A percentile compares a stretch with the other conserved stretches of the same genome.
phyloP scores from a whole-genome alignment of 2,888 invertebrate species.

The Eupeodes latifasciatus region DNA sequence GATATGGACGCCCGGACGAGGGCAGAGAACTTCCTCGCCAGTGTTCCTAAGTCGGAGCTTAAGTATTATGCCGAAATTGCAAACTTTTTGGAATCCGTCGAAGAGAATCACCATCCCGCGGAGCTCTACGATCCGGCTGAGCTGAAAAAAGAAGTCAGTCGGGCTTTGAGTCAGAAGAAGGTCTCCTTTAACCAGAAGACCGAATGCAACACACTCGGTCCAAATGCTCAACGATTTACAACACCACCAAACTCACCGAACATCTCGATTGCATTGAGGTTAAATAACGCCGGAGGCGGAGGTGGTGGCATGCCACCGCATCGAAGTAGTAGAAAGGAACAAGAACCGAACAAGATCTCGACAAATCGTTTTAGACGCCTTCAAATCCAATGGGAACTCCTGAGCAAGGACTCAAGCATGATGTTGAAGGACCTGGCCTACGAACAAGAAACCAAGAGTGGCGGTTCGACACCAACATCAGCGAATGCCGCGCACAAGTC shows the following conservation, averaged over 20 bases:
- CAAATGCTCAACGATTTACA: conserved; percentile 82
- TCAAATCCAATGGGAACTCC: conserved; percentile 84
- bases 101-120: conserved; percentile 79
- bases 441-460: conserved; percentile 83
- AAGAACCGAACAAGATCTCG: conserved; percentile 83
- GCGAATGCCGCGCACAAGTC: conserved; percentile 81
- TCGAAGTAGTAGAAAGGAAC: conserved; percentile 77
- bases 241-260: conserved; percentile 91
- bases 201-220: conserved; percentile 62
- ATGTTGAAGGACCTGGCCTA: conserved; percentile 82
- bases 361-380: conserved; percentile 84
- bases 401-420: conserved; percentile 84
- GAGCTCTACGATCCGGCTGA: conserved; percentile 83
- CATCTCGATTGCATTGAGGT: conserved; percentile 85
- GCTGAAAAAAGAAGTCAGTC: conserved; percentile 84
- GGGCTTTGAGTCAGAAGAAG: conserved; percentile 84
- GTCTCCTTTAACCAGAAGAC: conserved; percentile 82
- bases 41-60: conserved; percentile 83
- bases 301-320: conserved; percentile 71
- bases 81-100: conserved; percentile 82
- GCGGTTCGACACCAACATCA: conserved; percentile 84
- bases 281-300: conserved; percentile 65
- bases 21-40: conserved; percentile 83
- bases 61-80: conserved; percentile 84
- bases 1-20: conserved; percentile 83